phyloP scores from a whole-genome alignment of 2,113 vertebrate genomes.

The Hyla sarda region DNA sequence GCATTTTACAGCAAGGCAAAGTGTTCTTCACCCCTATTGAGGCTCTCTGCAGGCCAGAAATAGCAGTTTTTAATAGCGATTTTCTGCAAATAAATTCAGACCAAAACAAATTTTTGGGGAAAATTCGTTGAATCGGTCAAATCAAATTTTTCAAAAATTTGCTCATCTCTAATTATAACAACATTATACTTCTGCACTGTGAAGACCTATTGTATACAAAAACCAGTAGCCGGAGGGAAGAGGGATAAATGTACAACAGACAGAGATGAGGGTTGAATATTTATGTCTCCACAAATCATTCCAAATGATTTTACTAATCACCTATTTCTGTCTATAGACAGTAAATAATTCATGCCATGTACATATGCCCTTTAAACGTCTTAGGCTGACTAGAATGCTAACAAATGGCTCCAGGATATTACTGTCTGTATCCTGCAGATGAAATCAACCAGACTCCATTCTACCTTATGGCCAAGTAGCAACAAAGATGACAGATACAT shows the following conservation, averaged over 20 bases:
- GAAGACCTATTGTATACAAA: background rate
- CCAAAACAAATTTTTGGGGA: too few species aligned
- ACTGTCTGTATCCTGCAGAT: background rate
- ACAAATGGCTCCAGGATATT: background rate
- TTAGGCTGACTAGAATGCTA: background rate
- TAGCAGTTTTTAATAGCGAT: too few species aligned
- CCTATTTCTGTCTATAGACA: background rate
- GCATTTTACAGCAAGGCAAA: too few species aligned
- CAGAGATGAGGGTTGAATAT: background rate
- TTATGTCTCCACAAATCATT: background rate
- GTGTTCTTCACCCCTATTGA: too few species aligned
- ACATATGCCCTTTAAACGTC: slow-evolving; percentile 13
- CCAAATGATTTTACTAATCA: slow-evolving; percentile 10
- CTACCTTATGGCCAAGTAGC: background rate
- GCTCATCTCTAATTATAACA: too few species aligned
- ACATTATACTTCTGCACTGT: background rate
- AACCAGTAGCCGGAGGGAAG: background rate
- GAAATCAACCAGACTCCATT: background rate
- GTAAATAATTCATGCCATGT: slow-evolving; percentile 17
- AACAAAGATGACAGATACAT: background rate
- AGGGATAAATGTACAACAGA: background rate
- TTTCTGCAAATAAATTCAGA: too few species aligned
- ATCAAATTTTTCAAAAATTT: too few species aligned
- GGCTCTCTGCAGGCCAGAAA: too few species aligned
- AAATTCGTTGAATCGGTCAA: too few species aligned